phyloP scores from a whole-genome alignment of 2,888 invertebrate genomes.

The Maniola hyperantus region DNA sequence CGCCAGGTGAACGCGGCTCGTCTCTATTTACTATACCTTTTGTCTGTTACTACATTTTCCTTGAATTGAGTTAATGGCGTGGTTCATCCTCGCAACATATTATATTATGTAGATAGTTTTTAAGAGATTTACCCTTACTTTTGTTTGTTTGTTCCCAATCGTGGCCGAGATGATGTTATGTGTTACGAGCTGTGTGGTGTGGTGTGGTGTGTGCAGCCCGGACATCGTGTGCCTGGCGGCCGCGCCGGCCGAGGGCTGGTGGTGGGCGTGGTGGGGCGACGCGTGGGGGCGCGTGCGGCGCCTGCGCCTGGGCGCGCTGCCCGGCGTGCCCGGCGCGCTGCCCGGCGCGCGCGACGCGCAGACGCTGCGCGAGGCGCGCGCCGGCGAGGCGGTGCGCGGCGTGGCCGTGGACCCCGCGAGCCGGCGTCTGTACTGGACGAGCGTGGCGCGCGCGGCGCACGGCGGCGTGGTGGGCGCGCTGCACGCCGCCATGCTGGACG shows the following conservation, averaged over 20 bases:
- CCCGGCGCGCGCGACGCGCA: conserved; percentile 33
- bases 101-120: too few species aligned
- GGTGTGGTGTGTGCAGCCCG: conserved; percentile 34
- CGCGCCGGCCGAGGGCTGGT: conserved; percentile 52
- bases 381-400: conserved; percentile 86
- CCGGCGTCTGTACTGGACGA: conserved; percentile 87
- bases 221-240: conserved; percentile 55
- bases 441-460: conserved; percentile 51
- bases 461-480: conserved; percentile 49
- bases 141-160: too few species aligned
- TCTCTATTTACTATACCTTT: too few species aligned
- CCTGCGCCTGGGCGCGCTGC: conserved; percentile 36
- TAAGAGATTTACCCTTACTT: too few species aligned
- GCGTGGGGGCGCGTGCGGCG: conserved; percentile 51
- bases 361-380: conserved; percentile 64
- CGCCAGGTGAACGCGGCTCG: neutral
- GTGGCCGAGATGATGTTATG: too few species aligned
- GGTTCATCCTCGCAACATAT: too few species aligned
- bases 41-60: too few species aligned
- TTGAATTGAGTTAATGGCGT: too few species aligned
- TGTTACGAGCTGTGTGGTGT: neutral
- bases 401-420: conserved; percentile 88
- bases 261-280: conserved; percentile 70
- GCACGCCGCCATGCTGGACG: conserved; percentile 78
- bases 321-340: conserved; percentile 27